Conservation (phyloP, 2,113 vertebrate species). For the Gobius niger region DNA sequence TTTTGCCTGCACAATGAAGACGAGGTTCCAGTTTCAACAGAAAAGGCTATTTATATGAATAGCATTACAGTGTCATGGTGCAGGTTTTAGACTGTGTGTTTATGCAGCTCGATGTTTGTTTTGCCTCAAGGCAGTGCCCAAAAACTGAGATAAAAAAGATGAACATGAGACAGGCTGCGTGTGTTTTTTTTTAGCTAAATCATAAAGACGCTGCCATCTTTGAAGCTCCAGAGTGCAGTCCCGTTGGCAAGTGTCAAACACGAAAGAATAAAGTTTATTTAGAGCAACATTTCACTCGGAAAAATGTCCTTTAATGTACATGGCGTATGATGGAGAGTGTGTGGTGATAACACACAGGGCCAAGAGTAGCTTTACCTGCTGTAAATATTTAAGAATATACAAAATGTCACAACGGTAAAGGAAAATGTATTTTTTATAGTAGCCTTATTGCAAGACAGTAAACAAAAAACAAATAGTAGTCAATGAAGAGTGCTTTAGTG, state of each 20-base stretch:
- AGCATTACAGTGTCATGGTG: conserved; percentile 3
- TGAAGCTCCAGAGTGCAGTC: neutral
- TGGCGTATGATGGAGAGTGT: too few species aligned
- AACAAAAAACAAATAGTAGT: too few species aligned
- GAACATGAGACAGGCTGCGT: conserved; percentile 14
- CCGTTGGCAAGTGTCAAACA: neutral
- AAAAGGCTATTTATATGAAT: neutral
- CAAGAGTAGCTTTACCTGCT: too few species aligned
- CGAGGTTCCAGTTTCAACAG: neutral
- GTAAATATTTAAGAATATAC: too few species aligned
- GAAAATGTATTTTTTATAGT: too few species aligned
- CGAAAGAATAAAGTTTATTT: neutral
- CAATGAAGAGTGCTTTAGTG: too few species aligned
- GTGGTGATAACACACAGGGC: too few species aligned
- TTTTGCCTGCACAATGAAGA: too few species aligned
- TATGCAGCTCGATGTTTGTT: neutral
- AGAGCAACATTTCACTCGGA: neutral
- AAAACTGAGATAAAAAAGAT: conserved; percentile 11
- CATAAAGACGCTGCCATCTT: neutral
- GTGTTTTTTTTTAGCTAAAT: conserved; percentile 5
- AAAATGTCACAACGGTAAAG: too few species aligned
- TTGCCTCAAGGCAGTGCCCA: conserved; percentile 1
- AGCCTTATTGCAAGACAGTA: too few species aligned
- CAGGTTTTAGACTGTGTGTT: neutral
- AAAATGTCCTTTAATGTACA: too few species aligned